A percentile compares a stretch with the other conserved stretches of the same genome.
Conservation (phyloP, 2,888 invertebrate genomes). For the Drosophila helvetica region DNA sequence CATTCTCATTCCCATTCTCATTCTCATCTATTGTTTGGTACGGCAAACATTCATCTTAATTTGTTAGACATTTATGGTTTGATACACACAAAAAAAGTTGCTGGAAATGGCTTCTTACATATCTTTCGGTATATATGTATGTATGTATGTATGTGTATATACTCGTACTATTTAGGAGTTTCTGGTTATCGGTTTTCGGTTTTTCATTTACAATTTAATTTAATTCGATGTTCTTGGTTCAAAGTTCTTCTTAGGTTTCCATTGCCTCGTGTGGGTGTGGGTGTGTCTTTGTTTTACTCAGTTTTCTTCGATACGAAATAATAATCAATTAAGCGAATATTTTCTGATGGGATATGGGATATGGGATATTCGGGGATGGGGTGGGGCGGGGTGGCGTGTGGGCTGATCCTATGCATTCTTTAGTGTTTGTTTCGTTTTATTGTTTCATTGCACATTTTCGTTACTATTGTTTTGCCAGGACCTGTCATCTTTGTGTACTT, state of each 20-base stretch:
- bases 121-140: neutral
- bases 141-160: constrained; percentile 11
- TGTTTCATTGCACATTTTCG: constrained; percentile 61
- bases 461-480: constrained; percentile 60
- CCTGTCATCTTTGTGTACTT: constrained; percentile 56
- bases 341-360: neutral
- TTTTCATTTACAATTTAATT: constrained; percentile 77
- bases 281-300: constrained; percentile 29
- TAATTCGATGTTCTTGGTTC: constrained; percentile 83
- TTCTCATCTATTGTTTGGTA: constrained; percentile 62
- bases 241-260: constrained; percentile 61
- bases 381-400: no score
- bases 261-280: constrained; percentile 40
- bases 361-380: no score
- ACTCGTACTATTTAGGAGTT: constrained; percentile 28
- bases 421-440: constrained; percentile 50
- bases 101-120: constrained; percentile 21
- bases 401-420: no score
- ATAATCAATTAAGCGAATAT: constrained; percentile 20
- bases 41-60: constrained; percentile 63
- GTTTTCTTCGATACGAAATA: constrained; percentile 14
- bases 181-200: constrained; percentile 42
- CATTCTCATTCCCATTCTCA: constrained; percentile 1
- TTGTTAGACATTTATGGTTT: constrained; percentile 38
- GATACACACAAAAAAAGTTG: constrained; percentile 44